A percentile compares a stretch with the other conserved stretches of the same genome.
Evolutionary conservation across 2,888 invertebrate species (phyloP).

Genomic region (Amphipyra berbera): DNA sequence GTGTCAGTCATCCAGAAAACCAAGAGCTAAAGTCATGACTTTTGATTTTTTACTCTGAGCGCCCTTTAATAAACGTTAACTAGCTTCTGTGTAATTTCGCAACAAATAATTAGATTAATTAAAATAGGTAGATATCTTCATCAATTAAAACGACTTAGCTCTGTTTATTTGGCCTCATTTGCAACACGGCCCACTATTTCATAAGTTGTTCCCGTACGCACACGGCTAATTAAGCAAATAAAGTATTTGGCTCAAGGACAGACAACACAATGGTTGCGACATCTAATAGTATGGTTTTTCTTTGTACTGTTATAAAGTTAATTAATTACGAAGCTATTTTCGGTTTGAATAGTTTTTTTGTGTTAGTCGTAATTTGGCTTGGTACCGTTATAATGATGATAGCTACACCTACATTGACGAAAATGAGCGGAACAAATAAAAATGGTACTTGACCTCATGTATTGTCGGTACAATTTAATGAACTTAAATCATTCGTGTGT

Average conservation of each 20-base stretch:
- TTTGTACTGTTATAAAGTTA: constrained; percentile 33
- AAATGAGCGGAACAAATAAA: background rate
- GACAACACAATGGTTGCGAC: constrained; percentile 21
- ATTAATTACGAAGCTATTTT: constrained; percentile 29
- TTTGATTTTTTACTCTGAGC: constrained; percentile 12
- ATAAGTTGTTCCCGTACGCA: constrained; percentile 19
- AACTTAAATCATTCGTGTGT: background rate
- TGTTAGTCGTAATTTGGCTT: constrained; percentile 29
- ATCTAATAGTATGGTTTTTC: constrained; percentile 5
- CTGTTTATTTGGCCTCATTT: constrained; percentile 34
- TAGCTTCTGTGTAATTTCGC: background rate
- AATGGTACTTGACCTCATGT: background rate
- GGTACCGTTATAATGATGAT: constrained; percentile 32
- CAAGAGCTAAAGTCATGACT: constrained; percentile 9
- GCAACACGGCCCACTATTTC: constrained; percentile 21
- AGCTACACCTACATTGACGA: constrained; percentile 6
- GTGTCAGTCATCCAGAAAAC: constrained; percentile 39
- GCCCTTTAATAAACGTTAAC: constrained; percentile 3
- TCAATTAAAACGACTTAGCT: constrained; percentile 15
- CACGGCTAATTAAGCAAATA: constrained; percentile 33
- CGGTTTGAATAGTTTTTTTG: constrained; percentile 24
- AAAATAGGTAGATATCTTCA: constrained; percentile 9
- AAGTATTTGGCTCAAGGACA: constrained; percentile 60
- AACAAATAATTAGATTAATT: constrained; percentile 2
- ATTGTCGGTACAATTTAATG: background rate